Percentiles rank a stretch among this genome's conserved stretches.
phyloP scores from a whole-genome alignment of 2,888 invertebrate genomes.

The Octodonta nipae region DNA sequence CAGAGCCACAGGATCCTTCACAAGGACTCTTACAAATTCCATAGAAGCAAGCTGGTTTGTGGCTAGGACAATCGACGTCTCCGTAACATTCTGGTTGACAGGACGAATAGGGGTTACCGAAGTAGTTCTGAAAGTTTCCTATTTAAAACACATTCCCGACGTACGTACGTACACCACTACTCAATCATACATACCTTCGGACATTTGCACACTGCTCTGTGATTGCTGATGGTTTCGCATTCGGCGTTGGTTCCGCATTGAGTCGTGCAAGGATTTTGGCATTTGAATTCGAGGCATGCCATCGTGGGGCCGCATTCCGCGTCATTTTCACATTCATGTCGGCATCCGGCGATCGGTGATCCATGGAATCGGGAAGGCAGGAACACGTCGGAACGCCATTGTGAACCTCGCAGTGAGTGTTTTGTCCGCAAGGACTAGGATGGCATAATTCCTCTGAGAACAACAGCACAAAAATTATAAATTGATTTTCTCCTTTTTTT shows the following conservation, averaged over 20 bases:
- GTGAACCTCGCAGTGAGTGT: constrained; percentile 68
- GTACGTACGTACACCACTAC: neutral
- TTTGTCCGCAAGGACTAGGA: constrained; percentile 67
- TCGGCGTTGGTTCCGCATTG: constrained; percentile 64
- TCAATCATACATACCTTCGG: constrained; percentile 44
- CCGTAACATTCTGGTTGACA: constrained; percentile 71
- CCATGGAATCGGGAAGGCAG: constrained; percentile 66
- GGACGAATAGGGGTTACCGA: constrained; percentile 61
- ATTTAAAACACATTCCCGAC: neutral
- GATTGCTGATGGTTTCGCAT: constrained; percentile 60
- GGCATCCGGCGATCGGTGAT: constrained; percentile 62
- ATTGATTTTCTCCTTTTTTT: too few relatives aligned
- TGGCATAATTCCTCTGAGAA: constrained; percentile 66
- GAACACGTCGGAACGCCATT: constrained; percentile 67
- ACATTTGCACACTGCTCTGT: constrained; percentile 65
- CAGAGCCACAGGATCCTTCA: constrained; percentile 63
- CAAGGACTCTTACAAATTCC: constrained; percentile 76
- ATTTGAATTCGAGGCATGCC: constrained; percentile 62
- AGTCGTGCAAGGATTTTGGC: constrained; percentile 57
- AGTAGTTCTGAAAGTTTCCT: constrained; percentile 40
- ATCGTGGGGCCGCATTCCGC: constrained; percentile 56
- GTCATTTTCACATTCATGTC: constrained; percentile 71
- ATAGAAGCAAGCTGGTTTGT: constrained; percentile 66
- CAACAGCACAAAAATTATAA: too few relatives aligned
- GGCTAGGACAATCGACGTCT: constrained; percentile 64